Percentiles rank a stretch among this genome's conserved stretches.
phyloP scores from a whole-genome alignment of 2,797 vertebrate species.

The Acanthis flammea region DNA sequence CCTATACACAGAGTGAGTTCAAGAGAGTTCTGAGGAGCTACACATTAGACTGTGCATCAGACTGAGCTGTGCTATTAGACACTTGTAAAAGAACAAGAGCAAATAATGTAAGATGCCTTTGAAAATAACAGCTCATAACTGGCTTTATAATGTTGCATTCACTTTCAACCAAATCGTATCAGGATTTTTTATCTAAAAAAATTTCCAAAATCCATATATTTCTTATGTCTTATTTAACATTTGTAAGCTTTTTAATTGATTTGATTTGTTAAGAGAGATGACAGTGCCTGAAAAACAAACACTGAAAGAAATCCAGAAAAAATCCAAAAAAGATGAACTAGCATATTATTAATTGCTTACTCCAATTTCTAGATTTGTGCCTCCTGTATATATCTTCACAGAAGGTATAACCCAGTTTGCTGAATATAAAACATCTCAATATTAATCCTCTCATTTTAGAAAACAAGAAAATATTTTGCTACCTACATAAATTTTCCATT shows the following conservation, averaged over 20 bases:
- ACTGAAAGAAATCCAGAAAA: neutral
- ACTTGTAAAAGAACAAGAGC: neutral
- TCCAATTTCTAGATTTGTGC: neutral
- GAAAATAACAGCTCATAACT: neutral
- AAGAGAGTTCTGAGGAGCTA: neutral
- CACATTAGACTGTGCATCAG: neutral
- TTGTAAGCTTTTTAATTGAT: neutral
- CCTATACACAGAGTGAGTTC: neutral
- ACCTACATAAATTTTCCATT: neutral
- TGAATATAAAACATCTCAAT: neutral
- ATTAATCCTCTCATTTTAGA: neutral
- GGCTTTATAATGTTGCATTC: neutral
- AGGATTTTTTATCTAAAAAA: neutral
- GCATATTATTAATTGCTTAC: neutral
- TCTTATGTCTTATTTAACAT: neutral
- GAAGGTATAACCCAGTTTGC: neutral
- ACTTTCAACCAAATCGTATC: neutral
- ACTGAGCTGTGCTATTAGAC: neutral
- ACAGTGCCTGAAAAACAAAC: neutral
- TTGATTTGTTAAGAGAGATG: neutral
- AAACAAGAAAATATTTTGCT: neutral
- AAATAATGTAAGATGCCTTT: neutral
- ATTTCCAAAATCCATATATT: neutral
- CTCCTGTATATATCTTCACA: neutral
- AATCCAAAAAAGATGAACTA: neutral